Evolutionary conservation across 2,797 vertebrate species (phyloP).

Genomic region (Pogonophryne albipinna): DNA sequence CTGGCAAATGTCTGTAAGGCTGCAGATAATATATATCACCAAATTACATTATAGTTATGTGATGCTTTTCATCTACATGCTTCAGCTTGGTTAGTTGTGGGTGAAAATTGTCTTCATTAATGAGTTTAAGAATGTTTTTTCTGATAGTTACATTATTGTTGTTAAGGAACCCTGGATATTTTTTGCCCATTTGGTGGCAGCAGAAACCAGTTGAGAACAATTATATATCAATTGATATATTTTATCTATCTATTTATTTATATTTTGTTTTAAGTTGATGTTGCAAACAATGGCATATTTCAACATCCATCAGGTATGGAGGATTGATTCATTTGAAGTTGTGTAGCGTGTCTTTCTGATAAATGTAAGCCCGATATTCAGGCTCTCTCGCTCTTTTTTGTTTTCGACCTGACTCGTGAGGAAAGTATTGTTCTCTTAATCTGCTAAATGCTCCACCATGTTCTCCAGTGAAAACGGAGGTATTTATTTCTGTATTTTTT

Average conservation of each 20-base stretch:
- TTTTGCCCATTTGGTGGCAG: neutral
- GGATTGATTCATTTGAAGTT: neutral
- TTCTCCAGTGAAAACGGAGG: neutral
- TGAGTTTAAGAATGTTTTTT: neutral
- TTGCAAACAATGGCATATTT: neutral
- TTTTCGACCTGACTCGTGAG: neutral
- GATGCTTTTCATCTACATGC: conserved; percentile 30
- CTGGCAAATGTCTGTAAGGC: conserved; percentile 65
- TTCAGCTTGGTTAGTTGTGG: conserved; percentile 5
- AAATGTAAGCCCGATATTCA: conserved; percentile 2
- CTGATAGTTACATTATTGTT: neutral
- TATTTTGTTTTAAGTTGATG: no score
- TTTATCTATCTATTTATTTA: no score
- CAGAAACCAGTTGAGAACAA: neutral
- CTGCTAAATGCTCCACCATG: neutral
- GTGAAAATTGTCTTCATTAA: neutral
- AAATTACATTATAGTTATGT: conserved; percentile 26
- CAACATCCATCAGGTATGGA: neutral
- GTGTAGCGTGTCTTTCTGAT: neutral
- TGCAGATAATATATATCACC: conserved; percentile 48
- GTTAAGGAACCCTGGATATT: neutral
- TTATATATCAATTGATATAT: no score
- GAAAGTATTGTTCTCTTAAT: neutral
- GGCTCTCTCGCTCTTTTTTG: neutral
- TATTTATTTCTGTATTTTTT: neutral